Evolutionary conservation across 2,797 vertebrate species (phyloP), one percentile per base, ranked within the genome.

Genomic region (Mus caroli): DNA sequence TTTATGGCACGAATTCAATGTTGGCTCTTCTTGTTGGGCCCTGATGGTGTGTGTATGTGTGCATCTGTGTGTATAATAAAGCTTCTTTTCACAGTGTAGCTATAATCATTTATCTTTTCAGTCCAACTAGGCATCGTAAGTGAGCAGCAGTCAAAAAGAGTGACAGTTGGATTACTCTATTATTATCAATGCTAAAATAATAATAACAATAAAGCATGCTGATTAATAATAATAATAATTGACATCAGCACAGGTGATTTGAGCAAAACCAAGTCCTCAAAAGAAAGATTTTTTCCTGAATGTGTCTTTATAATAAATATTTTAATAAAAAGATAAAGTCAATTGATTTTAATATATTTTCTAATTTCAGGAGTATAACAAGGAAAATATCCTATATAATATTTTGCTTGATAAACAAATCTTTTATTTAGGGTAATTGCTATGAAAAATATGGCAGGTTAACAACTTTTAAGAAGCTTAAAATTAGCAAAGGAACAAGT

Each of bases 231-330:
- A 3, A 54, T n/a, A n/a, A 37, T 46, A 56, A 14, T 11, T 52
- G 24, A 31, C 9, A 37, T 40, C 24, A 50, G 22, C 5, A 88
- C 11, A 24, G 43, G n/a, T 77, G 34, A 92, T 40, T 56, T 96
- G 31, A 84, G 15, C 15, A 90, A 67, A 43, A 60, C 52, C 40
- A 62, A 80, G 40, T 86, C 12, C 10, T 69, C 79, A 76, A 58
- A 88, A 91, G 37, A 24, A 50, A 52, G 22, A 40, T 13, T 85
- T 22, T 89, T 78, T 58, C 80, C 56, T 67, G n/a, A 89, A 77
- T 28, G 6, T 77, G 34, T 86, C 10, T 92, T 92, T 90, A 77
- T 80, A 86, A 62, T 67, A 79, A 92, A 77, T 46, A 73, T 43
- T 64, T 84, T 85, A 76, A 85, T 40, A 78, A 37, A 26, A 83